These are phyloP conservation scores for Dromococcyx pavoninus DNA, from an alignment of 2,797 vertebrate species.

Conservation along the genomic window DNA sequence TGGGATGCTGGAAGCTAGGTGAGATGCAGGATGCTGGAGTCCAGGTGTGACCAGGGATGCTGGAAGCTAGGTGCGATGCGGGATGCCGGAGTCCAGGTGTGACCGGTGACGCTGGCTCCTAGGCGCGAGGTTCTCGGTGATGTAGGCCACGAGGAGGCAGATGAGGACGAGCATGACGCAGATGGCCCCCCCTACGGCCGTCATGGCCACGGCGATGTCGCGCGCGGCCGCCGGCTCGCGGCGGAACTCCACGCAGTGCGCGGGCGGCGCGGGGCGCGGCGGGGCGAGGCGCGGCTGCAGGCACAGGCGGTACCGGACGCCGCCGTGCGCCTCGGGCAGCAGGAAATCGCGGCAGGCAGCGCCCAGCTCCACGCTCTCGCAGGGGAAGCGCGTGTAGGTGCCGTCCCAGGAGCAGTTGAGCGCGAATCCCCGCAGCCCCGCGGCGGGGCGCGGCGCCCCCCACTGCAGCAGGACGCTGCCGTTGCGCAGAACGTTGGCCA, in stretches of 20 bases:
- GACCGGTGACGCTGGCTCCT: too few relatives aligned
- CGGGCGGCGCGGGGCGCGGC: conserved; percentile 32
- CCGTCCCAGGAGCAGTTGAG: conserved; percentile 96
- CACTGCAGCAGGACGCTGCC: conserved; percentile 94
- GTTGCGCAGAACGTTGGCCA: conserved; percentile 89
- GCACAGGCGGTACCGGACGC: conserved; percentile 93
- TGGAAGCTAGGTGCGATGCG: too few relatives aligned
- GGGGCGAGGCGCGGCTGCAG: conserved; percentile 76
- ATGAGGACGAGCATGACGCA: conserved; percentile 99
- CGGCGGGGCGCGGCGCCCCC: conserved; percentile 58
- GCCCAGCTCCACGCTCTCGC: conserved; percentile 87
- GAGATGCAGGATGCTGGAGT: too few relatives aligned
- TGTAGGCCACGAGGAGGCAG: conserved; percentile 95
- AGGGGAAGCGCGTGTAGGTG: conserved; percentile 92
- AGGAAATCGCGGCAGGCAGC: conserved; percentile 89
- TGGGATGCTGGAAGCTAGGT: too few relatives aligned
- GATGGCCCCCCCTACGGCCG: conserved; percentile 95
- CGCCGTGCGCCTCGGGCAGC: conserved; percentile 88
- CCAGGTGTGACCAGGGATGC: too few relatives aligned
- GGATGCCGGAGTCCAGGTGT: too few relatives aligned
- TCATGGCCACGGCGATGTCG: conserved; percentile 97
- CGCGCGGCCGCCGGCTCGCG: conserved; percentile 89
- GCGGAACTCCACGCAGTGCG: conserved; percentile 91
- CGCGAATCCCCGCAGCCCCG: conserved; percentile 79
- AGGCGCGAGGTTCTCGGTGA: conserved; percentile 96